Evolutionary conservation across 2,113 vertebrate genomes (phyloP), one percentile per base, ranked within the genome.

Genomic region (Empidonax traillii): DNA sequence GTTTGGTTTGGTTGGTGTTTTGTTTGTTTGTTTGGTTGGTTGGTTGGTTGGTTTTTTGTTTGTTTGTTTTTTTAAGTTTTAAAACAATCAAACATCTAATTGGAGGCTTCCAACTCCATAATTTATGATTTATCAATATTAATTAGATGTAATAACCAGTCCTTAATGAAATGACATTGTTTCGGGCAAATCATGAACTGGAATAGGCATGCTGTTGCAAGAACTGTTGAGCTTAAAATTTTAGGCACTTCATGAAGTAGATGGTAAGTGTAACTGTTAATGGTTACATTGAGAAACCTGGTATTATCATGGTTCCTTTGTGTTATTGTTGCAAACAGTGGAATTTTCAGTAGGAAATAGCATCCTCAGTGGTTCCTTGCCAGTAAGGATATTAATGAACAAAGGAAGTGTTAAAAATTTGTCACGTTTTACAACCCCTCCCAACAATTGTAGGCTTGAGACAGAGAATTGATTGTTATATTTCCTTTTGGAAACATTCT

Each of bases 281-380:
- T 44, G 12, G n/a, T 65, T 91, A 66, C 20, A 43, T 79, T 93
- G 62, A 89, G 56, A 89, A 89, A 89, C 58, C 56, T 75, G 69
- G 8, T 82, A 61, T 89, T 89, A 41, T 49, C 14, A 7, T 0
- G 0, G 14, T 73, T 95, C 39, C 58, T 87, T 82, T 91, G 61
- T 72, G 51, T 81, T 87, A 37, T 39, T 95, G 44, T 72, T 94
- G 41, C 56, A 71, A 91, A 65, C 78, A 77, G 83, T 81, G 93
- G 68, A 94, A 91, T 92, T 95, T 92, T 86, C 3, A 1, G 30
- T 81, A 89, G 93, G 93, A 95, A 87, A 90, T 35, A 81, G n/a
- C 27, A 85, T 95, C 85, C 81, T 87, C 44, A 23, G 21, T 52
- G 31, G 51, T 76, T 96, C 41, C 49, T 93, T 94, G 90, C 77